Evolutionary conservation across 2,888 invertebrate species (phyloP), one percentile per base, ranked within the genome.

Genomic region (Strigamia maritima): DNA sequence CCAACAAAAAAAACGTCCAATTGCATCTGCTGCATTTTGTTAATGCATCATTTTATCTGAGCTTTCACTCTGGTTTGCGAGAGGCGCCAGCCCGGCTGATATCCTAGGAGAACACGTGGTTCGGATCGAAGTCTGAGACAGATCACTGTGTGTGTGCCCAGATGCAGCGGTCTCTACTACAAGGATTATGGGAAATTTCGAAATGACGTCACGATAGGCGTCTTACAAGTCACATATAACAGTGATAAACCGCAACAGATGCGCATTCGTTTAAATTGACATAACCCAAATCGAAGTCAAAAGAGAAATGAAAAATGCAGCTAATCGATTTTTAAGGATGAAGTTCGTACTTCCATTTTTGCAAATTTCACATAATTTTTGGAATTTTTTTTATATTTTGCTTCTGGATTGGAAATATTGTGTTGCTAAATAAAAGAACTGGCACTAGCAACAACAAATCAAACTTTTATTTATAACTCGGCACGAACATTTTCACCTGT

Each of bases 1-100:
- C 19, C 19, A n/a, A 6, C 19, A 8, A 70, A 70, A 70, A 28
- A 35, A 35, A 0, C 35, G 70, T 70, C 70, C 70, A 28, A 60
- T 70, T 70, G 70, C 70, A 70, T 70, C 70, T 26, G 54, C 19
- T 54, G n/a, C 70, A 70, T 26, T 49, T 70, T 70, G 70, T 70
- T 70, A 70, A 70, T 70, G 70, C 70, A 70, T 70, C 70, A 70
- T 70, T 70, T 70, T 70, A 70, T 70, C 26, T 26, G 70, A 70
- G 70, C 70, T 70, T 26, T 70, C 70, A 70, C 24, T 70, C 26
- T 24, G 28, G 70, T 65, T 54, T 28, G 70, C 16, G 70, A 70
- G 70, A 70, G 70, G 70, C 70, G 70, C 70, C 70, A 70, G 70
- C 70, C 70, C 70, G 70, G 70, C 28, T 70, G 70, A 70, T 70